Conservation (phyloP, 1,140 invertebrate genomes). For the Xylocopa sonorina region DNA sequence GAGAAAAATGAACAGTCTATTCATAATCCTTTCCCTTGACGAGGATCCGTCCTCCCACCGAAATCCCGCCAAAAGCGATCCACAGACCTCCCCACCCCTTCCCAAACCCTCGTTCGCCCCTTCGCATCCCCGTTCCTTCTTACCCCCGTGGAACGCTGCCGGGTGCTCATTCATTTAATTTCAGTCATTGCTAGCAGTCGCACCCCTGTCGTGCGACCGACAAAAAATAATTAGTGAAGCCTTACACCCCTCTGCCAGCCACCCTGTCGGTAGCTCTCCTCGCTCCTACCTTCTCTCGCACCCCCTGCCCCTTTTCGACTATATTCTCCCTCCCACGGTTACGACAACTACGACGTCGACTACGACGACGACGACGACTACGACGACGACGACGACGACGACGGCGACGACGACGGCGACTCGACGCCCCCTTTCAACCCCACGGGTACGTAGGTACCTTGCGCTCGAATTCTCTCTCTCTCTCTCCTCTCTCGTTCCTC, state of each 20-base stretch:
- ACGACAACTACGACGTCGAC: conserved; percentile 49
- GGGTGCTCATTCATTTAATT: conserved; percentile 79
- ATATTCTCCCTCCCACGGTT: conserved; percentile 40
- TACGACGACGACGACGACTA: conserved; percentile 37
- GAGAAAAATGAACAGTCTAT: conserved; percentile 72
- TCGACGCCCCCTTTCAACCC: conserved; percentile 69
- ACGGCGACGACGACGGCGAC: conserved; percentile 50
- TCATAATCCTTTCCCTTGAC: conserved; percentile 66
- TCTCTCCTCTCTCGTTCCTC: conserved; percentile 30
- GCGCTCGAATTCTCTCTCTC: conserved; percentile 70
- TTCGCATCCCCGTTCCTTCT: conserved; percentile 32
- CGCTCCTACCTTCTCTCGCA: conserved; percentile 22
- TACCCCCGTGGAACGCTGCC: conserved; percentile 43
- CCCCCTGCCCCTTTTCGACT: conserved; percentile 37
- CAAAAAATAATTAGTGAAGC: conserved; percentile 82
- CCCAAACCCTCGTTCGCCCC: not conserved
- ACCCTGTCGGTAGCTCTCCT: not conserved
- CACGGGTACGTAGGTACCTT: conserved; percentile 70
- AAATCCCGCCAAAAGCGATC: conserved; percentile 60
- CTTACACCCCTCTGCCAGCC: conserved; percentile 72
- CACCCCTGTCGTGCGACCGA: conserved; percentile 78
- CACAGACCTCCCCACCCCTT: conserved; percentile 10
- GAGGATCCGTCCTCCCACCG: conserved; percentile 35
- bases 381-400: conserved; percentile 51
- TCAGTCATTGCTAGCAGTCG: conserved; percentile 75